A percentile compares a stretch with the other conserved stretches of the same genome.
These are phyloP conservation scores for Parnassius smintheus DNA, from an alignment of 2,888 invertebrate species.

Conservation along the genomic window DNA sequence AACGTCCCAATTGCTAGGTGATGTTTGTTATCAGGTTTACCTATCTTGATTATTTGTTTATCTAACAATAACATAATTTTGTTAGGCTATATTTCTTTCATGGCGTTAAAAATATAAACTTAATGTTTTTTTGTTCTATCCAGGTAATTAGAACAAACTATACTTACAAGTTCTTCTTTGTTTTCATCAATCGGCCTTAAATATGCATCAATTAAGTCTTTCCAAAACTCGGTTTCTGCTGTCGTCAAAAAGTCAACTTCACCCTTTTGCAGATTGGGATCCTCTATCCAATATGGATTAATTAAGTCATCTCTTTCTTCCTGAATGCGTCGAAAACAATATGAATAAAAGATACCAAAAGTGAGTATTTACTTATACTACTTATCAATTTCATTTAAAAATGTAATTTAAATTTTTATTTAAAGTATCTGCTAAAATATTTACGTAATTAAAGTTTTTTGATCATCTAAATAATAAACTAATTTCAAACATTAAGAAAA, in stretches of 20 bases:
- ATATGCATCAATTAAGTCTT: constrained; percentile 96
- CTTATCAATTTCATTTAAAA: no score
- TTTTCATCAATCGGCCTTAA: constrained; percentile 96
- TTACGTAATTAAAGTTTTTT: constrained; percentile 49
- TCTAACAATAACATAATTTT: no score
- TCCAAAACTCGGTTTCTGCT: constrained; percentile 95
- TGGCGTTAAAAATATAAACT: no score
- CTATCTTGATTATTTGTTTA: no score
- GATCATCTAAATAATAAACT: neutral
- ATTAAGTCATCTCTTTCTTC: constrained; percentile 91
- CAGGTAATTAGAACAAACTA: neutral
- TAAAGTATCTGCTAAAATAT: constrained; percentile 87
- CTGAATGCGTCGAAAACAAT: constrained; percentile 82
- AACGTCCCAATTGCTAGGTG: no score
- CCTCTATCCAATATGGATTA: constrained; percentile 97
- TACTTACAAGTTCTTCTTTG: constrained; percentile 91
- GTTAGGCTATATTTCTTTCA: no score
- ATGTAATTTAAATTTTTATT: constrained; percentile 73
- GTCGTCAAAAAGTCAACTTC: constrained; percentile 93
- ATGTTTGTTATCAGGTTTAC: no score
- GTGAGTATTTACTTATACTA: no score
- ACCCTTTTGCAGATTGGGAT: constrained; percentile 92
- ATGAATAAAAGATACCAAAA: constrained; percentile 43
- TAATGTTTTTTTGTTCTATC: neutral
- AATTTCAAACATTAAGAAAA: no score